Evolutionary conservation across 2,888 invertebrate species (phyloP).

Genomic region (Drosophila demipolita): DNA sequence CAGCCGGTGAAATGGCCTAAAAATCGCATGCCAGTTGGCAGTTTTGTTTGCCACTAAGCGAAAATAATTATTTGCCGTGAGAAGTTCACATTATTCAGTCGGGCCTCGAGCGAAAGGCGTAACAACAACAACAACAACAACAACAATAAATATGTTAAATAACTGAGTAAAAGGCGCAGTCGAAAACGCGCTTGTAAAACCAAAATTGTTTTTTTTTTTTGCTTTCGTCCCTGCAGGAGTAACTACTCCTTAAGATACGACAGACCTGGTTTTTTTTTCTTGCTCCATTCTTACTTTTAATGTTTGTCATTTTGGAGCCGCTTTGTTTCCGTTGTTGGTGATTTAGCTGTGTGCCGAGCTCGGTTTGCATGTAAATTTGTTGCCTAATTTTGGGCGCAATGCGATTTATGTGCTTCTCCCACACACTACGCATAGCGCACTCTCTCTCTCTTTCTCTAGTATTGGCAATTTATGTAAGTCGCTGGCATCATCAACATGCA

Average conservation of each 20-base stretch:
- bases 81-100: constrained; percentile 81
- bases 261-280: constrained; percentile 21
- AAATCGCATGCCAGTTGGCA: constrained; percentile 74
- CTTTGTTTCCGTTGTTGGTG: constrained; percentile 48
- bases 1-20: constrained; percentile 57
- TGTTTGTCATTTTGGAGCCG: constrained; percentile 54
- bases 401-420: constrained; percentile 56
- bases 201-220: constrained; percentile 62
- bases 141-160: constrained; percentile 62
- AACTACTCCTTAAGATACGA: constrained; percentile 16
- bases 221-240: not conserved
- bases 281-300: constrained; percentile 34
- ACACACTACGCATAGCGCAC: not conserved
- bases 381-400: constrained; percentile 66
- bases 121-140: constrained; percentile 23
- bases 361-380: constrained; percentile 71
- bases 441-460: not conserved
- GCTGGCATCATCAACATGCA: constrained; percentile 54
- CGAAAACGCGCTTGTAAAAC: constrained; percentile 59
- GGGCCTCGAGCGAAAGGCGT: constrained; percentile 24
- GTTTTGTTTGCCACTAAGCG: constrained; percentile 61
- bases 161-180: constrained; percentile 54
- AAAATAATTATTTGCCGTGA: constrained; percentile 84
- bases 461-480: constrained; percentile 55
- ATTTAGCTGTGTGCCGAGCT: constrained; percentile 65